Percentiles rank a stretch among this genome's conserved stretches.
These are phyloP conservation scores for Benthosema pterotum DNA, from an alignment of 2,797 vertebrate species.

Conservation along the genomic window DNA sequence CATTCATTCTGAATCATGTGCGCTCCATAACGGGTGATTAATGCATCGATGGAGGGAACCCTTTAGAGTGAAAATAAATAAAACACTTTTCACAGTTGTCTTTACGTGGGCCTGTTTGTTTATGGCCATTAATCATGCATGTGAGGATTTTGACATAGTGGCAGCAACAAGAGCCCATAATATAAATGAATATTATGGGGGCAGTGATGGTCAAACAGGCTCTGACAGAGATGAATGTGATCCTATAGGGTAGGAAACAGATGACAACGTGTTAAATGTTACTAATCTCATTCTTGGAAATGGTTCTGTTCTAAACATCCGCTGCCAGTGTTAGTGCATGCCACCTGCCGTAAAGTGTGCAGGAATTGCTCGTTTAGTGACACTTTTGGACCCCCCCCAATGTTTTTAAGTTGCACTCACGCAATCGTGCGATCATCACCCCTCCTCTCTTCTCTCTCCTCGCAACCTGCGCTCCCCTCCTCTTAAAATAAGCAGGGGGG, in stretches of 20 bases:
- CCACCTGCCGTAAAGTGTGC: conserved; percentile 28
- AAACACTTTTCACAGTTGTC: conserved; percentile 59
- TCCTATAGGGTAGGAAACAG: conserved; percentile 51
- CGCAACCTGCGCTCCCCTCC: conserved; percentile 63
- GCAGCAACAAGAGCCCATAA: background rate
- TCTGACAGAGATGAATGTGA: conserved; percentile 48
- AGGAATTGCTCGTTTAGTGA: background rate
- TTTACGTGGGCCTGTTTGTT: conserved; percentile 55
- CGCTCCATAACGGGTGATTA: conserved; percentile 34
- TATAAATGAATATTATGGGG: background rate
- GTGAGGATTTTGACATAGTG: background rate
- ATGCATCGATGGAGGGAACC: conserved; percentile 41
- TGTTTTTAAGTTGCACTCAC: conserved; percentile 1
- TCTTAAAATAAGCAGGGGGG: conserved; percentile 43
- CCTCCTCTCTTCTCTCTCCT: background rate
- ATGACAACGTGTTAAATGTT: conserved; percentile 55
- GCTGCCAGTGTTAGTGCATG: background rate
- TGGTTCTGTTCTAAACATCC: conserved; percentile 44
- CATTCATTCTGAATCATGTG: conserved; percentile 44
- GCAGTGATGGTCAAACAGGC: conserved; percentile 54
- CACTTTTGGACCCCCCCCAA: background rate
- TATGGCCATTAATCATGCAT: conserved; percentile 61
- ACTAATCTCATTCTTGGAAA: conserved; percentile 54
- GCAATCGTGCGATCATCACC: too few relatives aligned
- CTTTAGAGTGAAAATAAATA: conserved; percentile 52